Evolutionary conservation across 2,797 vertebrate species (phyloP).

Genomic region (Sebastiscus tertius): DNA sequence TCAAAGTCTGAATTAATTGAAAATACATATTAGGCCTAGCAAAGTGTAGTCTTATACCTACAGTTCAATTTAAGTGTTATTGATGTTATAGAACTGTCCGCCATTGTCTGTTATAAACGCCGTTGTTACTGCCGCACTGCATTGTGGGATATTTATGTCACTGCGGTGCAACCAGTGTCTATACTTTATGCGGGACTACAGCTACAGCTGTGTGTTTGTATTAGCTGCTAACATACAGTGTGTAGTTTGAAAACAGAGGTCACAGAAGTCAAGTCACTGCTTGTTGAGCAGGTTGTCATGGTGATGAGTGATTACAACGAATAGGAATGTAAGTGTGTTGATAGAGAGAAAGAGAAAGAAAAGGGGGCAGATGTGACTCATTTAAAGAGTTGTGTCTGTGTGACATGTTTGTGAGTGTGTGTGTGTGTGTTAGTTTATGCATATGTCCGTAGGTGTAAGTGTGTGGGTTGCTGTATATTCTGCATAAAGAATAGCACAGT

Average conservation of each 20-base stretch:
- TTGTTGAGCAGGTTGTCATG: conserved; percentile 16
- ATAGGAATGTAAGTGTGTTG: conserved; percentile 49
- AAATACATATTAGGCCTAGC: too few species aligned
- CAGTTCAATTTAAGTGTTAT: too few species aligned
- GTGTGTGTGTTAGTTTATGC: background rate
- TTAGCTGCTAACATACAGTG: background rate
- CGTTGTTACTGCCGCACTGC: too few species aligned
- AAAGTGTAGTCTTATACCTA: too few species aligned
- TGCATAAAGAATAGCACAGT: background rate
- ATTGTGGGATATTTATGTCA: too few species aligned
- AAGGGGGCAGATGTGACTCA: conserved; percentile 20
- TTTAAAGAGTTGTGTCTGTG: background rate
- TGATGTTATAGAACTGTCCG: too few species aligned
- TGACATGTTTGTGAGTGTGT: background rate
- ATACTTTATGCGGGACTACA: background rate
- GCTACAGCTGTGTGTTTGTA: background rate
- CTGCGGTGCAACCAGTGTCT: too few species aligned
- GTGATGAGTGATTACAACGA: conserved; percentile 32
- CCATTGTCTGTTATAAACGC: too few species aligned
- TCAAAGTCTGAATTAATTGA: too few species aligned
- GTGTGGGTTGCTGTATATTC: background rate
- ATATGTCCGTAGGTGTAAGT: background rate
- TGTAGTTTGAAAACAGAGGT: background rate
- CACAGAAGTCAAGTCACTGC: background rate
- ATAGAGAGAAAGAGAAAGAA: conserved; percentile 9